Percentiles rank a stretch among this genome's conserved stretches.
These are phyloP conservation scores for Sander vitreus DNA, from an alignment of 2,113 vertebrate species.

Conservation along the genomic window DNA sequence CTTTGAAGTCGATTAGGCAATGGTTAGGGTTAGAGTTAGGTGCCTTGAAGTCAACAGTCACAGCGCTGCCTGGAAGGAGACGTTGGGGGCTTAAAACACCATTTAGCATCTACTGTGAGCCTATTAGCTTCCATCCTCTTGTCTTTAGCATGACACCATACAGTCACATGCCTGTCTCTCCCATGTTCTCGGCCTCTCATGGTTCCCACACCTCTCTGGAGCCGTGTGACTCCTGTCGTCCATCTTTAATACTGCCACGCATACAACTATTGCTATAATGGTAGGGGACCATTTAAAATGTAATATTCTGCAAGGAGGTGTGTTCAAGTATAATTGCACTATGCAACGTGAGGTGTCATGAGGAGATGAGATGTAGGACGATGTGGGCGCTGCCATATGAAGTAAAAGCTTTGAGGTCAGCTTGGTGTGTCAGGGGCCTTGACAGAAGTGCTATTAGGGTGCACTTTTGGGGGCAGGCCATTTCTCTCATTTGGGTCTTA, in stretches of 20 bases:
- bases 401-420: not conserved
- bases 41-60: too few relatives aligned
- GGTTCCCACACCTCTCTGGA: conserved; percentile 14
- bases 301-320: not conserved
- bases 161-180: not conserved
- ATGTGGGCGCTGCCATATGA: not conserved
- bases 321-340: not conserved
- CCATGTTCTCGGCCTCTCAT: not conserved
- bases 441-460: not conserved
- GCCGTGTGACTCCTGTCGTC: not conserved
- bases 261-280: not conserved
- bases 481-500: not conserved
- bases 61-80: too few relatives aligned
- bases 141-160: not conserved
- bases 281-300: not conserved
- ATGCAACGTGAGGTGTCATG: not conserved
- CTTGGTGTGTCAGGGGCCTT: not conserved
- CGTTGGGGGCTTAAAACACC: too few relatives aligned
- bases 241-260: not conserved
- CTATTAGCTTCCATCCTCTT: not conserved
- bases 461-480: not conserved
- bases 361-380: not conserved
- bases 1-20: too few relatives aligned
- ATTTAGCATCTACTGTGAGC: conserved; percentile 1
- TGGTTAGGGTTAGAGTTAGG: too few relatives aligned